phyloP scores from a whole-genome alignment of 1,140 invertebrate genomes.

The Hyphantria cunea region DNA sequence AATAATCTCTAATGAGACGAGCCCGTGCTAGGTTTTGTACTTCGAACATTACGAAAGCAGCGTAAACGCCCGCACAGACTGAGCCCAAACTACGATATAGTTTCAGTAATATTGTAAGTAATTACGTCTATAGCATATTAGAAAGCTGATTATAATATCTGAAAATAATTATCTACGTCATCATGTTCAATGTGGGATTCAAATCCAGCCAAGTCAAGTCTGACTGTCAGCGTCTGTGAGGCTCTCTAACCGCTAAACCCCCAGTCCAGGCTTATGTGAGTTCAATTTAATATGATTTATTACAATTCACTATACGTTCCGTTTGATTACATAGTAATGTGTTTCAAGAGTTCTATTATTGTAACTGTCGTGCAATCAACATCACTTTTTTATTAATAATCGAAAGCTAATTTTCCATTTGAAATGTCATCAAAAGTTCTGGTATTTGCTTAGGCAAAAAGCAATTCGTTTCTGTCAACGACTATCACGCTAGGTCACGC shows the following conservation, averaged over 20 bases:
- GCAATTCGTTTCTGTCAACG: constrained; percentile 54
- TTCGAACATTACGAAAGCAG: constrained; percentile 37
- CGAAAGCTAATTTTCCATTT: constrained; percentile 22
- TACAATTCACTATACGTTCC: no score
- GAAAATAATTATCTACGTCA: no score
- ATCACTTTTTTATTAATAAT: constrained; percentile 5
- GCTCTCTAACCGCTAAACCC: not conserved
- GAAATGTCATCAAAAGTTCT: constrained; percentile 14
- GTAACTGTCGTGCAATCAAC: not conserved
- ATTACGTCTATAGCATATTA: constrained; percentile 22
- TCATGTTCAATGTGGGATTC: no score
- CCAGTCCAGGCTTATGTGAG: not conserved
- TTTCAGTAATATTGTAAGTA: constrained; percentile 35
- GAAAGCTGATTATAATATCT: no score
- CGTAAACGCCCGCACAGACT: constrained; percentile 45
- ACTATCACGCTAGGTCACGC: constrained; percentile 41
- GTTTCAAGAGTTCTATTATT: no score
- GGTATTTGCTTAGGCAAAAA: constrained; percentile 38
- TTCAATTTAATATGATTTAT: no score
- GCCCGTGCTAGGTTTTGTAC: not conserved
- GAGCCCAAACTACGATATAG: constrained; percentile 40
- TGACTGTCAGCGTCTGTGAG: no score
- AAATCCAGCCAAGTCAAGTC: no score
- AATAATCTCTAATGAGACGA: no score
- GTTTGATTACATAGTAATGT: no score